phyloP scores from a whole-genome alignment of 2,113 vertebrate species.

The Sebastes schlegelii region DNA sequence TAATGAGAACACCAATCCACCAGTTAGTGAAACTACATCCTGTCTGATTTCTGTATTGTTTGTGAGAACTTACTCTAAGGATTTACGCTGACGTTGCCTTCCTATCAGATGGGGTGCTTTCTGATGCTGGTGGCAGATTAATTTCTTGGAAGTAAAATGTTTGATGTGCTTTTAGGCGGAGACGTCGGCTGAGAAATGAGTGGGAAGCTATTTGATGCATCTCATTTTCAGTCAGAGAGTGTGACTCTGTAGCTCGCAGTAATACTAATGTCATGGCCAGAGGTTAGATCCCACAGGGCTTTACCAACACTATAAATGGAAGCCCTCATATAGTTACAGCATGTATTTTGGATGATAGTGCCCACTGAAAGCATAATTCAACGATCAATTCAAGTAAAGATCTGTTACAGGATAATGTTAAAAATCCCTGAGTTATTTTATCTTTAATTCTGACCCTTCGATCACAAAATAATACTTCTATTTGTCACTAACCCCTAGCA shows the following conservation, averaged over 20 bases:
- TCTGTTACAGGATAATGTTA: not conserved
- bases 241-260: conserved; percentile 26
- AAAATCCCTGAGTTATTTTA: not conserved
- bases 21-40: not conserved
- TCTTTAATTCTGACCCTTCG: not conserved
- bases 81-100: no score
- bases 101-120: not conserved
- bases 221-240: conserved; percentile 37
- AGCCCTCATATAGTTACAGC: conserved; percentile 13
- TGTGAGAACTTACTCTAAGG: no score
- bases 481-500: not conserved
- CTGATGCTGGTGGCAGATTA: not conserved
- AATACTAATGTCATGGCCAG: conserved; percentile 26
- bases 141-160: not conserved
- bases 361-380: conserved; percentile 1
- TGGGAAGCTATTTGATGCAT: conserved; percentile 28
- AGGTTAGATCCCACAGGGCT: conserved; percentile 22
- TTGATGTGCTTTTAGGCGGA: not conserved
- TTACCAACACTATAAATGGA: not conserved
- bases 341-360: not conserved
- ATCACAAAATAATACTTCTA: not conserved
- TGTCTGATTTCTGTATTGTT: no score
- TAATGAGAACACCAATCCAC: not conserved
- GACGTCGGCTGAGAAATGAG: conserved; percentile 11
- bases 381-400: not conserved